A percentile compares a stretch with the other conserved stretches of the same genome.
Evolutionary conservation across 2,888 invertebrate genomes (phyloP).

Genomic region (Drosophila longiperda): DNA sequence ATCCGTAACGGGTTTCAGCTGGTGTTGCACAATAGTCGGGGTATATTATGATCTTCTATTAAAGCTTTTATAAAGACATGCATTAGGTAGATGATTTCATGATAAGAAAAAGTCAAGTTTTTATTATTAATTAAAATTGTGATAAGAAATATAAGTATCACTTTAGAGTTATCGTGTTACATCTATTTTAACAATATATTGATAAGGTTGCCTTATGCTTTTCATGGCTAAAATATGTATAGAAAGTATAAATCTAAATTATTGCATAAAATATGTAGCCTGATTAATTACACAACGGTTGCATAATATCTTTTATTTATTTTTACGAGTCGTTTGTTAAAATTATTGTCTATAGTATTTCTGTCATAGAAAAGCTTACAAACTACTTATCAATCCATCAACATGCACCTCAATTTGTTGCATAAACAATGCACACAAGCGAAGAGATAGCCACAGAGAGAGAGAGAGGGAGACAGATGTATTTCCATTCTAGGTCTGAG

Average conservation of each 20-base stretch:
- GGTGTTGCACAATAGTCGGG: background rate
- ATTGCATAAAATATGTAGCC: background rate
- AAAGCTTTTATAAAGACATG: background rate
- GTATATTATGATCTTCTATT: background rate
- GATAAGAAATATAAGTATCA: background rate
- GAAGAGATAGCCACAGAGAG: background rate
- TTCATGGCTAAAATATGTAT: background rate
- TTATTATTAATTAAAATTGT: background rate
- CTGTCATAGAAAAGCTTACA: slow-evolving; percentile 13
- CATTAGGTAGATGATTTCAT: background rate
- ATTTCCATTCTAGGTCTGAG: slow-evolving; percentile 37
- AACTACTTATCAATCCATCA: slow-evolving; percentile 54
- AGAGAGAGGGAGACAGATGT: no score
- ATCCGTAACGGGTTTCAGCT: slow-evolving; percentile 8
- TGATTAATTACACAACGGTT: background rate
- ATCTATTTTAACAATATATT: background rate
- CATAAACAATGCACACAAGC: background rate
- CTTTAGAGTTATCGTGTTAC: background rate
- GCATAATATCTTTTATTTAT: background rate
- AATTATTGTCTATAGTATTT: slow-evolving; percentile 32
- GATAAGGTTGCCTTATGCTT: background rate
- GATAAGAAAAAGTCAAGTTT: background rate
- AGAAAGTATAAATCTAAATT: background rate
- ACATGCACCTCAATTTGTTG: slow-evolving; percentile 55
- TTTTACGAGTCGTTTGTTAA: slow-evolving; percentile 34